These are phyloP conservation scores for Watsonalla binaria DNA, from an alignment of 2,888 invertebrate genomes.

Conservation along the genomic window DNA sequence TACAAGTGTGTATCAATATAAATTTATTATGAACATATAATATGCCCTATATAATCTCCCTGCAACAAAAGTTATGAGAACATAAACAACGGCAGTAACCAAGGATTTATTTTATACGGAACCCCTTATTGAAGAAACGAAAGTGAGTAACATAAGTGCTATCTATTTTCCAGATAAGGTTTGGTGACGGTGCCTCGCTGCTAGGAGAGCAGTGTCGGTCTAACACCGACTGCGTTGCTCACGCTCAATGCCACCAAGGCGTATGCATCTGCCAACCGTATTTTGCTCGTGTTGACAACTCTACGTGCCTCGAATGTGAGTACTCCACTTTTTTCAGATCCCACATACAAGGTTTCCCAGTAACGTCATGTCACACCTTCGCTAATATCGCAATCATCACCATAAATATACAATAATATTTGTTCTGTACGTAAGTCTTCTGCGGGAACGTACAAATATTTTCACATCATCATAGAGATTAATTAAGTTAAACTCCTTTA, in stretches of 20 bases:
- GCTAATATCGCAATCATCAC: too few species aligned
- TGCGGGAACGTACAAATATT: background rate
- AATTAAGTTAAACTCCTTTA: background rate
- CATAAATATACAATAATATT: too few species aligned
- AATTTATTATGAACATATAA: background rate
- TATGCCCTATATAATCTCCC: background rate
- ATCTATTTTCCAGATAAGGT: constrained; percentile 39
- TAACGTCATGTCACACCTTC: too few species aligned
- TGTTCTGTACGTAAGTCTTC: too few species aligned
- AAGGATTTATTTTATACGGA: too few species aligned
- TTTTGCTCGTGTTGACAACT: constrained; percentile 87
- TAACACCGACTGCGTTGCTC: constrained; percentile 82
- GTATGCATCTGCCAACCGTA: constrained; percentile 90
- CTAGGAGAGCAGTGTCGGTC: constrained; percentile 82
- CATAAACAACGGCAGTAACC: constrained; percentile 1
- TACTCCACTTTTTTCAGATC: constrained; percentile 19
- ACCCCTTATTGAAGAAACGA: too few species aligned
- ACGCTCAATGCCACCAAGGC: constrained; percentile 83
- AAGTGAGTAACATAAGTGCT: too few species aligned
- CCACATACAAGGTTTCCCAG: too few species aligned
- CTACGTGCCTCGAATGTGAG: constrained; percentile 91
- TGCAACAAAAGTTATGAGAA: background rate
- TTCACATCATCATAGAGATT: background rate
- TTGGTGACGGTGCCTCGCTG: constrained; percentile 41
- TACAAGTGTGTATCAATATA: constrained; percentile 14